These are phyloP conservation scores for Oscheius myriophilus DNA, from an alignment of 2,888 invertebrate species.

Conservation along the genomic window DNA sequence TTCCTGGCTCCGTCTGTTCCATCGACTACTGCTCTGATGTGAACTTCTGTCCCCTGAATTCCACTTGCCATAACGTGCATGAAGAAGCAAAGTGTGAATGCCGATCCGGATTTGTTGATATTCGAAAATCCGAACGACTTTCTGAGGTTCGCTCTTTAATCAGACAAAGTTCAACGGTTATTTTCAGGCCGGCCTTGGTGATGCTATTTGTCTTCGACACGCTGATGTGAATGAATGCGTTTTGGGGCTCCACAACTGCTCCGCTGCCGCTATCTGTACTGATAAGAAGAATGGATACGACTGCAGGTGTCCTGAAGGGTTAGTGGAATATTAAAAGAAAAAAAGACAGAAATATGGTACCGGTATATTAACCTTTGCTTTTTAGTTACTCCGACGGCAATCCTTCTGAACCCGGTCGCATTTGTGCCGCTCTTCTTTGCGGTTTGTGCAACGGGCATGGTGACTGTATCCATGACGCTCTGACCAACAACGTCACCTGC, in stretches of 20 bases:
- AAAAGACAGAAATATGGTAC: not conserved
- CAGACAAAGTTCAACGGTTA: too few relatives aligned
- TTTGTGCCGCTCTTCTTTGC: constrained; percentile 63
- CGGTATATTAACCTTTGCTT: not conserved
- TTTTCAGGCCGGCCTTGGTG: constrained; percentile 50
- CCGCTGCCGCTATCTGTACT: constrained; percentile 62
- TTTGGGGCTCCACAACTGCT: constrained; percentile 67
- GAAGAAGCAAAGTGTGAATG: constrained; percentile 60
- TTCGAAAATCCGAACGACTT: constrained; percentile 48
- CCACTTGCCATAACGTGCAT: constrained; percentile 86
- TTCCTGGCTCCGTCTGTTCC: constrained; percentile 72
- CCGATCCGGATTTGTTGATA: constrained; percentile 58
- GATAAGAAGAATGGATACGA: constrained; percentile 60
- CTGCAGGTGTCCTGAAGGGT: constrained; percentile 59
- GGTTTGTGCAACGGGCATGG: constrained; percentile 68
- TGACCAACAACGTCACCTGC: constrained; percentile 64
- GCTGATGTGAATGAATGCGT: constrained; percentile 64
- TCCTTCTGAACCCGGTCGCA: constrained; percentile 62
- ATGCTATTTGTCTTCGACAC: constrained; percentile 42
- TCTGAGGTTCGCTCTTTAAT: too few relatives aligned
- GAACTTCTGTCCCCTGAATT: constrained; percentile 88
- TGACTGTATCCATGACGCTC: constrained; percentile 64
- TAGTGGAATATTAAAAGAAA: not conserved
- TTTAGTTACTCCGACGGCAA: constrained; percentile 50
- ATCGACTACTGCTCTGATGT: constrained; percentile 66